A percentile compares a stretch with the other conserved stretches of the same genome.
These are phyloP conservation scores for Paralvinella palmiformis DNA, from an alignment of 1,140 invertebrate species.

Conservation along the genomic window DNA sequence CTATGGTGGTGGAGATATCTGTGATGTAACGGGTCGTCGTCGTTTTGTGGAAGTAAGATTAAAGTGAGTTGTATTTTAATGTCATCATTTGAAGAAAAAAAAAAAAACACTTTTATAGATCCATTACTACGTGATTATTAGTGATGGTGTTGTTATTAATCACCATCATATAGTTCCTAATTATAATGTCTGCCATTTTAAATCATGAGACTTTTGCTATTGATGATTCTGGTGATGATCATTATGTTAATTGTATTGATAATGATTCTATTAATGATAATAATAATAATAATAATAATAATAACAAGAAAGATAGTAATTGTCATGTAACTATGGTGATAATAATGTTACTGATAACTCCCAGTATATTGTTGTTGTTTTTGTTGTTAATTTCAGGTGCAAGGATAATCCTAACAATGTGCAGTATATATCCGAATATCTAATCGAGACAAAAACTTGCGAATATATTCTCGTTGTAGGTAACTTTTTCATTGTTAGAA, in stretches of 20 bases:
- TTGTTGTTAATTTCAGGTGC: slow-evolving; percentile 31
- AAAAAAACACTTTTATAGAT: background rate
- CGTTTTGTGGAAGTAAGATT: slow-evolving; percentile 56
- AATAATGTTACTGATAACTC: background rate
- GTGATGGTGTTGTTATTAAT: background rate
- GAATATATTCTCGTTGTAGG: slow-evolving; percentile 69
- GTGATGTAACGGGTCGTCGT: slow-evolving; percentile 58
- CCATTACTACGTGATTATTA: background rate
- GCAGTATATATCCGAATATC: slow-evolving; percentile 72
- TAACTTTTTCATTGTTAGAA: background rate
- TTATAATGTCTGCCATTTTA: slow-evolving; percentile 1
- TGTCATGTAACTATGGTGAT: background rate
- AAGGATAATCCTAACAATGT: slow-evolving; percentile 51
- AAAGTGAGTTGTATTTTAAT: slow-evolving; percentile 59
- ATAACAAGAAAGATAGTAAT: background rate
- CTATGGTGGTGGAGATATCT: slow-evolving; percentile 77
- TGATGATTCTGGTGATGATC: background rate
- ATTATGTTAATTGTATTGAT: background rate
- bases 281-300: background rate
- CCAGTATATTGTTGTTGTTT: too few relatives aligned
- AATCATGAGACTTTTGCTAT: background rate
- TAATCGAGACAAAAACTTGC: slow-evolving; percentile 80
- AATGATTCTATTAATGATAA: too few relatives aligned
- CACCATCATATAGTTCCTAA: background rate
- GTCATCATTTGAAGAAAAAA: background rate